Conservation (phyloP, 2,888 invertebrate species). For the Conchocele bisecta region DNA sequence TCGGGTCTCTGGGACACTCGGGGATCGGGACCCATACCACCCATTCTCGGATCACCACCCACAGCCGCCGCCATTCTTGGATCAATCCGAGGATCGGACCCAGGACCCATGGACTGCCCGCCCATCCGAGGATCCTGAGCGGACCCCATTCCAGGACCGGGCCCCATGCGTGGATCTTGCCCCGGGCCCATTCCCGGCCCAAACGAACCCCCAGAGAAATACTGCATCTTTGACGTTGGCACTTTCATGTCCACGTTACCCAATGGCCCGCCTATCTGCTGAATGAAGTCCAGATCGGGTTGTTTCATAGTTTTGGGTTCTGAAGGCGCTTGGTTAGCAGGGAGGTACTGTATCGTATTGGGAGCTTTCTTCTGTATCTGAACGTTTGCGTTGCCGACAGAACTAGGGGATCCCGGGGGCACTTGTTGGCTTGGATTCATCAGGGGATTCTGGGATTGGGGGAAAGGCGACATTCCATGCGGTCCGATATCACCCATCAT, state of each 20-base stretch:
- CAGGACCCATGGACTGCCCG: constrained; percentile 55
- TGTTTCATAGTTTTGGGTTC: constrained; percentile 55
- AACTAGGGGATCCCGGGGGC: constrained; percentile 67
- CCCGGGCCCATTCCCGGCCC: constrained; percentile 45
- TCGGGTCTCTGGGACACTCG: constrained; percentile 49
- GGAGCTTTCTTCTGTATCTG: constrained; percentile 98
- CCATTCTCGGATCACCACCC: constrained; percentile 52
- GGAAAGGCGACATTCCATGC: constrained; percentile 46
- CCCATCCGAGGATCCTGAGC: constrained; percentile 30
- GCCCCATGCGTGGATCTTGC: constrained; percentile 39
- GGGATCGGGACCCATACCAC: constrained; percentile 40
- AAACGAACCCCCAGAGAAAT: constrained; percentile 84
- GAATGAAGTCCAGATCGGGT: constrained; percentile 85
- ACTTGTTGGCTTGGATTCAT: constrained; percentile 50
- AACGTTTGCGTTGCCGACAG: constrained; percentile 88
- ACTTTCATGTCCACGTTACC: constrained; percentile 88
- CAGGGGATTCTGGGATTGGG: constrained; percentile 52
- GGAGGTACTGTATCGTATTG: constrained; percentile 98
- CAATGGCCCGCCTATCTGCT: constrained; percentile 94
- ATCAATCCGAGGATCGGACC: constrained; percentile 38
- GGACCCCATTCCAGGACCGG: constrained; percentile 53
- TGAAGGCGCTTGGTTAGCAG: constrained; percentile 91
- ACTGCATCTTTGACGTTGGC: constrained; percentile 88
- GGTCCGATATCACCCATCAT: constrained; percentile 17
- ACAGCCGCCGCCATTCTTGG: constrained; percentile 41